Base-by-base conservation (phyloP, 2,888 invertebrate genomes). In the Pristionchus mayeri region DNA sequence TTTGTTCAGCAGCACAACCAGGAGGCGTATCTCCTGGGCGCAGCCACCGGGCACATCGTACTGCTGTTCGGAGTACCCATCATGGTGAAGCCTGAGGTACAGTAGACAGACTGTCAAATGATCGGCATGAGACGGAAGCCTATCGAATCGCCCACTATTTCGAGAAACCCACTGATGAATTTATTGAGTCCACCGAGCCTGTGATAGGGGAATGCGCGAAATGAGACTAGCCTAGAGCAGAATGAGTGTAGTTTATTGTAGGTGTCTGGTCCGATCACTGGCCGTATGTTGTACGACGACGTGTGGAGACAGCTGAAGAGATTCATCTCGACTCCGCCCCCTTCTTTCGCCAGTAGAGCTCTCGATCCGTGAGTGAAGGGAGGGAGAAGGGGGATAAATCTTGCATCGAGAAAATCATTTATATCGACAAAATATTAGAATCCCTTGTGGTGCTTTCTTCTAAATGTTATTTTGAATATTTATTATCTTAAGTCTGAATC, bases 231-330 rank as follows among this genome's bases (percentile, higher is more conserved):
- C n/a, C n/a, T n/a, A n/a, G n/a, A n/a, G n/a, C n/a, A n/a, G n/a
- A n/a, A n/a, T n/a, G n/a, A n/a, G n/a, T 6, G 44, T 44, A 44
- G 13, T 13, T 44, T 9, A 44, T 44, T 13, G 44, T 44, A 63
- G 63, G 34, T 67, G 37, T 11, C 34, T 11, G 67, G 48, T 76
- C 48, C 52, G 16, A 11, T 79, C 21, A 81, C 81, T n/a, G 81
- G 81, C 44, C 81, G 81, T 3, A 27, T 21, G 18, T 85, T 89
- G 24, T 90, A 90, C 85, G 88, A 88, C 24, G 89, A 90, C 57
- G 89, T 90, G 24, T 88, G 88, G 94, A 84, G 94, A 85, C 89
- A 89, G 76, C 71, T 87, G 50, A 44, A 50, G 34, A 83, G 85
- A 48, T 82, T 83, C 79, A 75, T 86, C 76, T 84, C 75, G 16